A percentile compares a stretch with the other conserved stretches of the same genome.
These are phyloP conservation scores for Enteromius unitaeniatus DNA, from an alignment of 2,797 vertebrate genomes.

Conservation along the genomic window DNA sequence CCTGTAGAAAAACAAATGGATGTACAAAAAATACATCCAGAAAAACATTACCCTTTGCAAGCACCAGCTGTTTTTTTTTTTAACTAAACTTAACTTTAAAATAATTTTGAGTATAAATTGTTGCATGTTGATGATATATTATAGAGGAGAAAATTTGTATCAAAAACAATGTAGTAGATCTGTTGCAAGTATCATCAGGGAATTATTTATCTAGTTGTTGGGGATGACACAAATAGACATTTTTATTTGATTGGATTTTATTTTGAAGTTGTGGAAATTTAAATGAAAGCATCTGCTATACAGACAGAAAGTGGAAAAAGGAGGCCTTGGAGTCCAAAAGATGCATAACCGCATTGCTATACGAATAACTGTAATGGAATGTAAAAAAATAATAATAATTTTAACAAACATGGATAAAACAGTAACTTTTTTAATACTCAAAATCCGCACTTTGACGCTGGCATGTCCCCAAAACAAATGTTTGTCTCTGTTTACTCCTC, in stretches of 20 bases:
- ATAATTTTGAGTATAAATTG: background rate
- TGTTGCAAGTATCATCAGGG: background rate
- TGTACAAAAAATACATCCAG: conserved; percentile 2
- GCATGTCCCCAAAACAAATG: background rate
- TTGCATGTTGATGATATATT: background rate
- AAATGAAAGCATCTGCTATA: background rate
- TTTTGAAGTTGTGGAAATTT: background rate
- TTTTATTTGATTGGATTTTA: background rate
- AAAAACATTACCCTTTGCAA: conserved; percentile 2
- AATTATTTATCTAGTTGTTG: background rate
- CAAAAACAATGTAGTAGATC: background rate
- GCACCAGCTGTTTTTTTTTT: background rate
- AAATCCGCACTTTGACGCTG: background rate
- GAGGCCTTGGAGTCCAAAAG: background rate
- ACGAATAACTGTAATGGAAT: background rate
- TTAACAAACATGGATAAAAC: background rate
- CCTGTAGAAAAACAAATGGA: conserved; percentile 73
- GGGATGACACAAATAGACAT: background rate
- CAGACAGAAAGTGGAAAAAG: background rate
- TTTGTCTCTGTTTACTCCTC: background rate
- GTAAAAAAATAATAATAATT: background rate
- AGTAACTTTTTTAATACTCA: no score
- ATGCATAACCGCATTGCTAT: background rate
- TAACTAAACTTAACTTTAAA: background rate
- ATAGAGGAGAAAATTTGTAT: background rate